Base-by-base conservation (phyloP, 1,140 invertebrate genomes). In the Mya arenaria region DNA sequence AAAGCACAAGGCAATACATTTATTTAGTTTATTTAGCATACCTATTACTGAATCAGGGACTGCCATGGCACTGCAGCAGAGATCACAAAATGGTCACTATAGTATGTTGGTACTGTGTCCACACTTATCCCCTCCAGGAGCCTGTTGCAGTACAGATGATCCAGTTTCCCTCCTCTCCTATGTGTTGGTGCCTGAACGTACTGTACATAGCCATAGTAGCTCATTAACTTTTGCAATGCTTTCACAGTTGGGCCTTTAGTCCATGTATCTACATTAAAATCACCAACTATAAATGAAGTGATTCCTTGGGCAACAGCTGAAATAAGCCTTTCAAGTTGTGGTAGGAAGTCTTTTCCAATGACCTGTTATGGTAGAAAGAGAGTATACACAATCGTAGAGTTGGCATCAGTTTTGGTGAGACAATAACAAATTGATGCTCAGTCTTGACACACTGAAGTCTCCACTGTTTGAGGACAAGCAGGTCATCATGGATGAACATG, bases 221-320 rank as follows among this genome's bases (percentile, higher is more conserved):
- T 8, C 41, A 37, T n/a, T 10, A 66, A n/a, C 6, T 39, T 66
- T 23, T 15, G 13, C 4, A 8, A n/a, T 6, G 36, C 4, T 66
- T 4, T 25, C 19, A 32, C 8, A 23, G 63, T 66, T 32, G 6
- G 36, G 63, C 23, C 23, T 32, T 66, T 66, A 19, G 19, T 66
- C 34, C 5, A 66, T 4, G 37, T 66, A 37, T 66, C 32, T 37
- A 66, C 41, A 23, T 66, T 66, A 23, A 66, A 66, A 34, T 66
- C 63, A 6, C 34, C 63, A 66, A 23, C 19, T 37, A 66, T 37
- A 15, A 66, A 17, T 37, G 63, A 13, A 1, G 5, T 32, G 4
- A 66, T 4, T 66, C 6, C 63, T 10, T 66, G 32, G 13, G 63
- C 13, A 8, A 66, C 13, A 2, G 4, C n/a, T 4, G 36, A 8